A percentile compares a stretch with the other conserved stretches of the same genome.
These are phyloP conservation scores for Stegana nigrithorax DNA, from an alignment of 2,888 invertebrate species.

Conservation along the genomic window DNA sequence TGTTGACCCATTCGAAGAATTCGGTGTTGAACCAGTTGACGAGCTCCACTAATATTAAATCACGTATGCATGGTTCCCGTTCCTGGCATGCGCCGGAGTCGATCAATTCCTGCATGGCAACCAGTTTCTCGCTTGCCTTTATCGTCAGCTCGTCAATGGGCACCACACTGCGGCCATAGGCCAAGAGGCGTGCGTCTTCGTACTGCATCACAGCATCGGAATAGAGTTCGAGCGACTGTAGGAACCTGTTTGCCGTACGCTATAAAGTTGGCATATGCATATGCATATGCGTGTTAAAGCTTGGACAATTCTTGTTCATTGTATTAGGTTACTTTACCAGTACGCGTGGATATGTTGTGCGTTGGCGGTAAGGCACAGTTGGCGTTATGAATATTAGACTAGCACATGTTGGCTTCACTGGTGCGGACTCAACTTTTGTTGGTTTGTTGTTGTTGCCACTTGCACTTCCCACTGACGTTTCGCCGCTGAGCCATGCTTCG, in stretches of 20 bases:
- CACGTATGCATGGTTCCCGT: constrained; percentile 74
- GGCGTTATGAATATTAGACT: constrained; percentile 47
- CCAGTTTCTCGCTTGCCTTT: constrained; percentile 74
- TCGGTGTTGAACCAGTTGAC: constrained; percentile 91
- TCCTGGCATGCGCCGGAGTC: constrained; percentile 67
- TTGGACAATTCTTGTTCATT: background rate
- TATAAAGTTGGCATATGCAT: constrained; percentile 10
- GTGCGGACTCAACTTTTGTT: background rate
- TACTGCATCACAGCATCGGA: constrained; percentile 76
- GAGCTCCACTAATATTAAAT: constrained; percentile 82
- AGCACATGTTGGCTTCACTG: constrained; percentile 6
- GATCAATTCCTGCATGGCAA: constrained; percentile 73
- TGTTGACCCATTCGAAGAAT: constrained; percentile 94
- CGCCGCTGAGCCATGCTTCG: constrained; percentile 50
- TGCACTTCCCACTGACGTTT: background rate
- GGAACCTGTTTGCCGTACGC: constrained; percentile 68
- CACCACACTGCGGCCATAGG: constrained; percentile 75
- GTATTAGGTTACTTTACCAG: constrained; percentile 66
- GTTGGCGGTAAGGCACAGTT: constrained; percentile 57
- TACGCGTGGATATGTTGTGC: constrained; percentile 67
- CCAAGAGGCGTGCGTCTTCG: constrained; percentile 76
- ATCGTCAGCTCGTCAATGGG: constrained; percentile 76
- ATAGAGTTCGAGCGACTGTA: constrained; percentile 66
- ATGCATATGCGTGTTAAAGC: background rate
- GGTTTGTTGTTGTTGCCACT: constrained; percentile 14